A percentile compares a stretch with the other conserved stretches of the same genome.
Conservation (phyloP, 2,888 invertebrate species). For the Tachina fera region DNA sequence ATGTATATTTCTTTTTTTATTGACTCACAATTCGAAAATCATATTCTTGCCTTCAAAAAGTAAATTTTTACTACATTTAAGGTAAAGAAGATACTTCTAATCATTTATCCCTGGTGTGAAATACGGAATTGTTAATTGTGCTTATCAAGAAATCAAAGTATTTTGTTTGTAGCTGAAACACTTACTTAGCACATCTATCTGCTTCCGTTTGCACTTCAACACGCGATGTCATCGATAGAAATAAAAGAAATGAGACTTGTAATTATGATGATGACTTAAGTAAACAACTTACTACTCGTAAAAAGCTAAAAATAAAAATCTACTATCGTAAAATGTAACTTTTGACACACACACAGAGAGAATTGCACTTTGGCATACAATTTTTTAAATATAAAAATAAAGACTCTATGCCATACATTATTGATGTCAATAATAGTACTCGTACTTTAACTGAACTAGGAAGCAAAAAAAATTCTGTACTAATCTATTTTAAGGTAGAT, state of each 20-base stretch:
- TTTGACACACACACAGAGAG: neutral
- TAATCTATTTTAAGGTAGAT: too few species aligned
- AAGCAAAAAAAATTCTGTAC: too few species aligned
- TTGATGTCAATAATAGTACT: too few species aligned
- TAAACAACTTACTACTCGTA: conserved; percentile 26
- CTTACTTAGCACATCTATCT: conserved; percentile 60
- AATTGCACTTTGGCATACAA: neutral
- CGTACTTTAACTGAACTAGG: too few species aligned
- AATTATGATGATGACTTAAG: conserved; percentile 44
- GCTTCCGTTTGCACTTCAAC: conserved; percentile 50
- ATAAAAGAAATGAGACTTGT: conserved; percentile 7
- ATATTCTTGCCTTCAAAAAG: neutral
- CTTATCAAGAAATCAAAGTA: conserved; percentile 68
- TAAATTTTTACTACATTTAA: too few species aligned
- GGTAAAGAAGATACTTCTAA: neutral
- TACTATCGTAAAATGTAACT: neutral
- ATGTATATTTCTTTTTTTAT: neutral
- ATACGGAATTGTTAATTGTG: conserved; percentile 41
- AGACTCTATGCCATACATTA: too few species aligned
- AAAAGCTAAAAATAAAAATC: neutral
- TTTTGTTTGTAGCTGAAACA: conserved; percentile 59
- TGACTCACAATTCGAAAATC: neutral
- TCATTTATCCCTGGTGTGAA: conserved; percentile 9
- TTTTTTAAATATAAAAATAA: too few species aligned
- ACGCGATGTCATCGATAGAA: conserved; percentile 53